Evolutionary conservation across 2,888 invertebrate genomes (phyloP).

Genomic region (Zaprionus lineosus): DNA sequence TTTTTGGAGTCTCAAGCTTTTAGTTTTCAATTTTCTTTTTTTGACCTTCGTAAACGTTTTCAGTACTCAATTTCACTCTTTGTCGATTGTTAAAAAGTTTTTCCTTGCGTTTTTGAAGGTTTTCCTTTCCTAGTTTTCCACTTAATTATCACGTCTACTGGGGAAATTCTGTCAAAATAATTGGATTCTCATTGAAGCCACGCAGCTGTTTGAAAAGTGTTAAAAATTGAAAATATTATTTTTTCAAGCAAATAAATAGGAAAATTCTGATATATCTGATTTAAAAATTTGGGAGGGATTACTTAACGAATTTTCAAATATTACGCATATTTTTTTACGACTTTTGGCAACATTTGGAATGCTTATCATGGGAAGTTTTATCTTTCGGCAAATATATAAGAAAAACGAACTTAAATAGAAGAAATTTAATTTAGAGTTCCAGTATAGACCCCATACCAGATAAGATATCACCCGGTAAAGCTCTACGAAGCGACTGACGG

Average conservation of each 20-base stretch:
- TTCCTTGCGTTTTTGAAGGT: not conserved
- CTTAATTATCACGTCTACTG: constrained; percentile 25
- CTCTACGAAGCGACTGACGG: too few species aligned
- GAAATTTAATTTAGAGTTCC: constrained; percentile 64
- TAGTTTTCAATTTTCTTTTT: too few species aligned
- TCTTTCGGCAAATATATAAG: constrained; percentile 45
- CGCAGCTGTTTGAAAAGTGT: constrained; percentile 40
- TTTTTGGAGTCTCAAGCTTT: too few species aligned
- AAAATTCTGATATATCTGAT: too few species aligned
- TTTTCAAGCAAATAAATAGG: not conserved
- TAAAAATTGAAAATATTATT: not conserved
- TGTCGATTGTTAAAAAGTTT: not conserved
- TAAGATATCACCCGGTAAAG: constrained; percentile 38
- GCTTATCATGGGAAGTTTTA: constrained; percentile 40
- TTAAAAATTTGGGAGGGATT: too few species aligned
- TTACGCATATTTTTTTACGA: not conserved
- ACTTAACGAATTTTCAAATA: constrained; percentile 17
- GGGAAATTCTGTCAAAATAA: constrained; percentile 38
- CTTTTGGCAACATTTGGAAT: constrained; percentile 15
- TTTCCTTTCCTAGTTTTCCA: constrained; percentile 10
- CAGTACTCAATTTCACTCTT: too few species aligned
- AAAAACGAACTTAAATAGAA: constrained; percentile 39
- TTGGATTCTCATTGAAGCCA: constrained; percentile 26
- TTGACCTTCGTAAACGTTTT: too few species aligned
- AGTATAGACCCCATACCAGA: constrained; percentile 11